Percentiles rank a stretch among this genome's conserved stretches.
Evolutionary conservation across 2,797 vertebrate species (phyloP).

Genomic region (Acanthiza pusilla): DNA sequence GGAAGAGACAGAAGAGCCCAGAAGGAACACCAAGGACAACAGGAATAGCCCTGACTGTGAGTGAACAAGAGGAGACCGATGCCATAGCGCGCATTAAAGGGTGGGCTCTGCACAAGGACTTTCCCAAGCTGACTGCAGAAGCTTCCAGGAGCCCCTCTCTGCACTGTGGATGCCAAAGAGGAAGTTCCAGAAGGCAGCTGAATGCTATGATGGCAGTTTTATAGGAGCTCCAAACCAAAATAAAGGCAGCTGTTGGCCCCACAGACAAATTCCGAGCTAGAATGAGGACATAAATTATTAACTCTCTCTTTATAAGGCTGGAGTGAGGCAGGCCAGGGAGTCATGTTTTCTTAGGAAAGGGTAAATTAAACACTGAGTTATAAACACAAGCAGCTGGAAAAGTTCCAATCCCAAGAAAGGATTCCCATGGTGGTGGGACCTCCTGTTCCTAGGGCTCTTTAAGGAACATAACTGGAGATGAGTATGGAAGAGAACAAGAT

Average conservation of each 20-base stretch:
- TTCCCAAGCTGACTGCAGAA: not conserved
- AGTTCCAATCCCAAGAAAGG: not conserved
- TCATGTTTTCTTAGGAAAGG: fast-evolving
- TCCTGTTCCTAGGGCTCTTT: not conserved
- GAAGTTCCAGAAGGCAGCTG: not conserved
- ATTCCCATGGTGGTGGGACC: not conserved
- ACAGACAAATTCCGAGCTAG: not conserved
- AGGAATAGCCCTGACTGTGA: not conserved
- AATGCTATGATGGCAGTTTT: not conserved
- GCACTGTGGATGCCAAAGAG: not conserved
- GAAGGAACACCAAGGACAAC: not conserved
- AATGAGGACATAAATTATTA: not conserved
- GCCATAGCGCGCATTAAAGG: not conserved
- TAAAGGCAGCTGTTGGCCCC: not conserved
- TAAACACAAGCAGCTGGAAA: not conserved
- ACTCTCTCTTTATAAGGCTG: not conserved
- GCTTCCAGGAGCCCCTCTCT: not conserved
- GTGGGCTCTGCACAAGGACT: not conserved
- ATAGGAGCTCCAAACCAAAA: not conserved
- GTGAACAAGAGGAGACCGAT: not conserved
- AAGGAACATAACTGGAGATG: not conserved
- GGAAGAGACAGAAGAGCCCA: not conserved
- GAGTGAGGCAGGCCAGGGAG: not conserved
- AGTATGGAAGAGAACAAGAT: fast-evolving
- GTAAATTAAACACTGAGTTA: not conserved